Base-by-base conservation (phyloP, 1,140 invertebrate genomes). In the Drosophila grimshawi region DNA sequence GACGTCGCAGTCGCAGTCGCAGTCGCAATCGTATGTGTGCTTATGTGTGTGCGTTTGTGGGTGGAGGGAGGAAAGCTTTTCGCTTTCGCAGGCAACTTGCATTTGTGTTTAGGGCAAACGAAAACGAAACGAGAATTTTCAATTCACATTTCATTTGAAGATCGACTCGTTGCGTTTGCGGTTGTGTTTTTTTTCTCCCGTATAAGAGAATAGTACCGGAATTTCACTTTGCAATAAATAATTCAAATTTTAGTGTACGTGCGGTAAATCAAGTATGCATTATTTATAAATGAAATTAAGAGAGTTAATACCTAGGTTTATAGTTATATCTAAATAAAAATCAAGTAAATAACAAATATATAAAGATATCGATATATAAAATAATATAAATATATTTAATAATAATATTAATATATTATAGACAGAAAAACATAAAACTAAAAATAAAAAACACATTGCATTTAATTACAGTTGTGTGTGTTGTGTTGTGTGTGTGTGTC, bases 101-200 rank as follows among this genome's bases (percentile, higher is more conserved):
- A 85, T 73, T 89, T 70, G 70, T 60, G 70, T 60, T 75, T 56
- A 49, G 55, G 62, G 37, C 61, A 55, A 19, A 82, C 63, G 52
- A 86, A 86, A 76, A 69, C 61, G 64, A 51, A 61, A 57, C 30
- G 68, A 64, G 64, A 69, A 70, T 77, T 89, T 83, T 45, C 83
- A 83, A 71, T 83, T 80, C 19, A 19, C 19, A 69, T 33, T 83
- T 83, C 80, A 86, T 83, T 86, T 80, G 80, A 86, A 86, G 83
- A 86, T 86, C 83, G 83, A 88, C 72, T 83, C 71, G 63, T 69
- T 59, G 65, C 73, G 68, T 61, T 71, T 52, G 55, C 77, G 80
- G 83, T 88, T 76, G 83, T 86, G 56, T 52, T 67, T 8, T 35
- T 19, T 19, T 19, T 19, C 19, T 19, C 19, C 43, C 33, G 33